Evolutionary conservation across 2,888 invertebrate species (phyloP).

Genomic region (Pseudoips prasinana): DNA sequence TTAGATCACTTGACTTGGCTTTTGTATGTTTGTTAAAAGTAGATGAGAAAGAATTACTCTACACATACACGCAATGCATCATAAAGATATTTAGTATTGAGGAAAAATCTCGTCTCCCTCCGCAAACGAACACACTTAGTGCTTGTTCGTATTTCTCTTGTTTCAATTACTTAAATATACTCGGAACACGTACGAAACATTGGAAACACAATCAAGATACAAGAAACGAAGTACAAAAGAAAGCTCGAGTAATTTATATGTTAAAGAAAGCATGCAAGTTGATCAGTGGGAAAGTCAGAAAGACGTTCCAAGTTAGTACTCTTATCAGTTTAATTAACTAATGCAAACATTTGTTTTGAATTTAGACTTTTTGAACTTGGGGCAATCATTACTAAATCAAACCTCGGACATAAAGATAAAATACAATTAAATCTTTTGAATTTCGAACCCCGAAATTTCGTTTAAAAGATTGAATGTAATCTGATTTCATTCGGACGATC

Average conservation of each 20-base stretch:
- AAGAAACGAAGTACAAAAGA: background rate
- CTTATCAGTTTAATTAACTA: slow-evolving; percentile 11
- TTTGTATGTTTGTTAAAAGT: no score
- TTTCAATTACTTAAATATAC: slow-evolving; percentile 5
- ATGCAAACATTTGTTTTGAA: slow-evolving; percentile 10
- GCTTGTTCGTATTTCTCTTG: slow-evolving; percentile 3
- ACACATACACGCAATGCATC: no score
- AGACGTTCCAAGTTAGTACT: background rate
- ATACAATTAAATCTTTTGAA: no score
- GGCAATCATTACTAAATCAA: no score
- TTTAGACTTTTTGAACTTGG: background rate
- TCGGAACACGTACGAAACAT: background rate
- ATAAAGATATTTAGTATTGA: no score
- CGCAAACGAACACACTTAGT: no score
- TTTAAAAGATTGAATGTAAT: background rate
- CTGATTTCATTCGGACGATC: slow-evolving; percentile 3
- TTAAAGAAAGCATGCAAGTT: slow-evolving; percentile 1
- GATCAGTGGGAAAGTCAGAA: slow-evolving; percentile 1
- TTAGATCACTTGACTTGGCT: no score
- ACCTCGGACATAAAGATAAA: no score
- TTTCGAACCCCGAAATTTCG: background rate
- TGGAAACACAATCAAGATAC: slow-evolving; percentile 1
- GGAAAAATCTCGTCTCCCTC: no score
- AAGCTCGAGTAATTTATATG: background rate
- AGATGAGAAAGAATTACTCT: no score